Evolutionary conservation across 2,113 vertebrate genomes (phyloP).

Genomic region (Pleuronectes platessa): DNA sequence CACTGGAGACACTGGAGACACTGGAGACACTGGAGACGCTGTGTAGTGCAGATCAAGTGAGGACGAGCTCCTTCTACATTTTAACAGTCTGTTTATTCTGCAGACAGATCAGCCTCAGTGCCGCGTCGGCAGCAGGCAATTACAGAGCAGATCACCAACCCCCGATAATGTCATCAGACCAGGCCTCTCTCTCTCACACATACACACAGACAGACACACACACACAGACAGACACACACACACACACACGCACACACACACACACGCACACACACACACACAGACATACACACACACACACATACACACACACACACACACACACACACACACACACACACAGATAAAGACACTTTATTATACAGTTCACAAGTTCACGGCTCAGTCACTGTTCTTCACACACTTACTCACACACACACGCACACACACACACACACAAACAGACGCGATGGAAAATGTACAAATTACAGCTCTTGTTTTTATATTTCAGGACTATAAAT

Average conservation of each 20-base stretch:
- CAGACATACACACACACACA: not conserved
- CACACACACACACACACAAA: not conserved
- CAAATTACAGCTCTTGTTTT: no score
- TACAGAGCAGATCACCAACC: conserved; percentile 65
- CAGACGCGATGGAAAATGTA: not conserved
- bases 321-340: conserved; percentile 3
- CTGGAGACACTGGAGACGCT: not conserved
- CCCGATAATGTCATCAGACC: conserved; percentile 64
- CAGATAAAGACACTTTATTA: not conserved
- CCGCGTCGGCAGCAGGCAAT: conserved; percentile 66
- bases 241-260: conserved; percentile 4
- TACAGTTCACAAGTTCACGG: conserved; percentile 14
- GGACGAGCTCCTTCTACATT: conserved; percentile 46
- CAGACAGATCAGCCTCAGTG: conserved; percentile 46
- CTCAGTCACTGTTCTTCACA: conserved; percentile 7
- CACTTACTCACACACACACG: not conserved
- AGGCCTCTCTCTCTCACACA: not conserved
- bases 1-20: no score
- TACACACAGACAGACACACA: not conserved
- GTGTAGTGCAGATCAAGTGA: conserved; percentile 14
- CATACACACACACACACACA: conserved; percentile 2
- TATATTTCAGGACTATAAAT: no score
- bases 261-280: conserved; percentile 20
- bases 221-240: conserved; percentile 5
- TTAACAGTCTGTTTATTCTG: conserved; percentile 61